phyloP scores from a whole-genome alignment of 2,113 vertebrate genomes.

The Furnarius figulus region DNA sequence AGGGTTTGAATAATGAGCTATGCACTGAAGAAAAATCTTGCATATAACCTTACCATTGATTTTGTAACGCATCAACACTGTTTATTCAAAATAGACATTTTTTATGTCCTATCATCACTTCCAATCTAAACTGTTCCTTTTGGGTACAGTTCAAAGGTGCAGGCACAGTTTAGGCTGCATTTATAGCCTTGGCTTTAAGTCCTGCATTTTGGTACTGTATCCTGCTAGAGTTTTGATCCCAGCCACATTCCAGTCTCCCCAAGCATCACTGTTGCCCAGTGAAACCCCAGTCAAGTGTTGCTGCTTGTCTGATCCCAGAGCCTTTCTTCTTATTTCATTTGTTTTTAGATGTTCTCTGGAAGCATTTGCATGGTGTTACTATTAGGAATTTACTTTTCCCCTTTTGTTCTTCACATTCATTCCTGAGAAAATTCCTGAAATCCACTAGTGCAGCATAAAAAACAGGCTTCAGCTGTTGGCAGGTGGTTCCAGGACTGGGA shows the following conservation, averaged over 20 bases:
- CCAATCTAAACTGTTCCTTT: not conserved
- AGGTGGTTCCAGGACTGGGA: not conserved
- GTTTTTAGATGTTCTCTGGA: not conserved
- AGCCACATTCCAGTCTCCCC: too few species aligned
- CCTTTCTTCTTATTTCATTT: not conserved
- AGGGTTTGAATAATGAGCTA: not conserved
- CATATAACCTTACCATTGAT: not conserved
- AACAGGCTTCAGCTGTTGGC: not conserved
- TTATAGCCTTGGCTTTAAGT: not conserved
- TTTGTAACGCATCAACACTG: not conserved
- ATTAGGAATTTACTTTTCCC: not conserved
- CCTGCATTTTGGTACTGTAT: not conserved
- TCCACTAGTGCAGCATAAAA: not conserved
- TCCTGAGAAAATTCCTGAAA: not conserved
- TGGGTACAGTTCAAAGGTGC: not conserved
- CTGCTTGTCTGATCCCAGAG: not conserved
- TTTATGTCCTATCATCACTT: not conserved
- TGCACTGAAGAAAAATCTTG: not conserved
- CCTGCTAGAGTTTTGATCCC: not conserved
- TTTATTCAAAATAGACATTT: not conserved
- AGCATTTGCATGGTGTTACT: not conserved
- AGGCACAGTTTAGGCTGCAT: not conserved
- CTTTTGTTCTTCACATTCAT: not conserved
- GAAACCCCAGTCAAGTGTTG: not conserved
- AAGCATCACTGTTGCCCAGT: not conserved